Evolutionary conservation across 2,113 vertebrate genomes (phyloP).

Genomic region (Trachemys scripta): DNA sequence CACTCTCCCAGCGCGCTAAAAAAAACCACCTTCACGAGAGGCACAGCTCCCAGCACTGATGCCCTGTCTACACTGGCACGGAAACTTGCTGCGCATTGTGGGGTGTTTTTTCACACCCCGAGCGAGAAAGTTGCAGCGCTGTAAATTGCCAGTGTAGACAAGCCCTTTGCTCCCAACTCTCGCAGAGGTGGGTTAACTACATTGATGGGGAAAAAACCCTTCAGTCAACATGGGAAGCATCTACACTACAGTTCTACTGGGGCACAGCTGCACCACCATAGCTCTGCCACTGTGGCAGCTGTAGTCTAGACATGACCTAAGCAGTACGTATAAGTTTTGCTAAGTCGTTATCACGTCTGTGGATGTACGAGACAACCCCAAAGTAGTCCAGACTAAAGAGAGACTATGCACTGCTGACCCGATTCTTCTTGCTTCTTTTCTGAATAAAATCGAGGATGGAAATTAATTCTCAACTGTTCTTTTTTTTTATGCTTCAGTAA

Average conservation of each 20-base stretch:
- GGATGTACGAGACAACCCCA: neutral
- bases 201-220: neutral
- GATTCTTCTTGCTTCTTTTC: neutral
- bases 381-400: neutral
- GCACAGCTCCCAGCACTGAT: too few relatives aligned
- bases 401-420: neutral
- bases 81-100: too few relatives aligned
- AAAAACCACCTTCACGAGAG: too few relatives aligned
- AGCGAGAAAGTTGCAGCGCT: too few relatives aligned
- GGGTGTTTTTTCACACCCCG: too few relatives aligned
- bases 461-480: neutral
- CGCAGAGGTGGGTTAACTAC: neutral
- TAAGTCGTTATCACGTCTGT: too few relatives aligned
- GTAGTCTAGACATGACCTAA: neutral
- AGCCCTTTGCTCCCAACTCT: neutral
- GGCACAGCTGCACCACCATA: too few relatives aligned
- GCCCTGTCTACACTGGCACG: too few relatives aligned
- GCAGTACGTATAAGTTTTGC: neutral
- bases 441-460: rapidly evolving
- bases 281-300: neutral
- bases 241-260: neutral
- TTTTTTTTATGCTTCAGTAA: neutral
- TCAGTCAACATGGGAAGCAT: neutral
- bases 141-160: too few relatives aligned
- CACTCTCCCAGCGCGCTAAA: too few relatives aligned